A percentile compares a stretch with the other conserved stretches of the same genome.
phyloP scores from a whole-genome alignment of 37 sponge, comb jelly and placozoan species.

The Ianthella basta region DNA sequence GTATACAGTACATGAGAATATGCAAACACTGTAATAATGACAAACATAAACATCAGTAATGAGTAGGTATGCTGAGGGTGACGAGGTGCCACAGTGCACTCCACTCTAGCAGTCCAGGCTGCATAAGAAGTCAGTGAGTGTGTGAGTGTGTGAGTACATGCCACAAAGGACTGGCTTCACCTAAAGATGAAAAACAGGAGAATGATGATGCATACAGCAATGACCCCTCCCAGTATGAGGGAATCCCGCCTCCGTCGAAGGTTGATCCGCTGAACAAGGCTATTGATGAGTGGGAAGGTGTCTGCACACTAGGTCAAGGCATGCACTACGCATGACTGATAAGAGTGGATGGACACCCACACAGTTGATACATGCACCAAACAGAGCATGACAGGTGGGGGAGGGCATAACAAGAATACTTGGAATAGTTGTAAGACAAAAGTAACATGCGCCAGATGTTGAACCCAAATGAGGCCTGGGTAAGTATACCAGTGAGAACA shows the following conservation, averaged over 20 bases:
- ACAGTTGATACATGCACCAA: not conserved
- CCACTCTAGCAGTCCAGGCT: not conserved
- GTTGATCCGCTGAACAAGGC: slow-evolving; percentile 93
- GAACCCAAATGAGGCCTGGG: not conserved
- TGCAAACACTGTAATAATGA: not conserved
- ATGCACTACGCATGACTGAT: not conserved
- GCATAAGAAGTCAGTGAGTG: not conserved
- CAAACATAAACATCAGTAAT: not conserved
- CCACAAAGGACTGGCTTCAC: slow-evolving; percentile 19
- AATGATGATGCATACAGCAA: slow-evolving; percentile 93
- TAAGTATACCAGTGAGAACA: not conserved
- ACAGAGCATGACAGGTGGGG: not conserved
- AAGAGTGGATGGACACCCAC: not conserved
- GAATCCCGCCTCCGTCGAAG: slow-evolving; percentile 88
- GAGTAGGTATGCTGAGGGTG: not conserved
- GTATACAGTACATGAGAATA: not conserved
- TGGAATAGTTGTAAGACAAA: not conserved
- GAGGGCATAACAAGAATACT: not conserved
- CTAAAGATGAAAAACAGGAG: slow-evolving; percentile 80
- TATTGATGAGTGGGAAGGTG: slow-evolving; percentile 94
- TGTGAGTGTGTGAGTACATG: not conserved
- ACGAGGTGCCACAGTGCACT: not conserved
- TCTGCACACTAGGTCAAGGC: slow-evolving; percentile 40
- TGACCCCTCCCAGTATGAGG: slow-evolving; percentile 93
- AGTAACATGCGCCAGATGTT: not conserved